Base-by-base conservation (phyloP, 2,797 vertebrate species). In the Muscicapa comitata region DNA sequence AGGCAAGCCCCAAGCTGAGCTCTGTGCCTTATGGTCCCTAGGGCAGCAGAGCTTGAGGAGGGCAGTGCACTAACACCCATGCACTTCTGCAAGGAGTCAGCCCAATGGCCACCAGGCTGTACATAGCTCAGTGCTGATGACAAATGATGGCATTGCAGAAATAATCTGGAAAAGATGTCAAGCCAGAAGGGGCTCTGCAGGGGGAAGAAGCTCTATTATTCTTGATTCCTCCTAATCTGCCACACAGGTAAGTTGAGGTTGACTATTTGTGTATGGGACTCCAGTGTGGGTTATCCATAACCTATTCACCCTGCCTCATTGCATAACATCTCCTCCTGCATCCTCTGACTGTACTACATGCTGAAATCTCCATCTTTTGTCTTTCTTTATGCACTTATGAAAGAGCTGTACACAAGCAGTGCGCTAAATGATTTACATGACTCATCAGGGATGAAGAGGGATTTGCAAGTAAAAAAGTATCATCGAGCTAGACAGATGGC, bases 381-480 rank as follows among this genome's bases (percentile, higher is more conserved):
- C 77, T 81, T 88, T 75, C 57, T 72, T 82, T 47, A n/a, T 5
- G 28, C 0, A 10, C 40, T 85, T 73, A 59, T 7, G 67, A 76
- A 73, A 89, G 63, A 86, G 84, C 86, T 75, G 66, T 73, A 91
- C 23, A 70, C 45, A 85, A 93, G 78, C 87, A 87, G 75, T 0
- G 2, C 0, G 1, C 59, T 92, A 87, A 91, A 77, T 92, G 81
- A 94, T 92, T 94, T 94, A 95, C 87, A 94, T n/a, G 78, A 87
- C 84, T 86, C 94, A 96, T 75, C 53, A 71, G 78, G 91, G 86
- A 96, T 53, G 75, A 65, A 91, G 74, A 91, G 75, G 55, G 84
- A 94, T 92, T 94, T 94, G 83, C 51, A 82, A 45, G 75, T 53
- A 40, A 92, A 91, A 85, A 92, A 91, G 59, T 76, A 38, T 54